Percentiles rank a stretch among this genome's conserved stretches.
These are phyloP conservation scores for Leptopilina drosophilae DNA, from an alignment of 2,888 invertebrate species.

Conservation along the genomic window DNA sequence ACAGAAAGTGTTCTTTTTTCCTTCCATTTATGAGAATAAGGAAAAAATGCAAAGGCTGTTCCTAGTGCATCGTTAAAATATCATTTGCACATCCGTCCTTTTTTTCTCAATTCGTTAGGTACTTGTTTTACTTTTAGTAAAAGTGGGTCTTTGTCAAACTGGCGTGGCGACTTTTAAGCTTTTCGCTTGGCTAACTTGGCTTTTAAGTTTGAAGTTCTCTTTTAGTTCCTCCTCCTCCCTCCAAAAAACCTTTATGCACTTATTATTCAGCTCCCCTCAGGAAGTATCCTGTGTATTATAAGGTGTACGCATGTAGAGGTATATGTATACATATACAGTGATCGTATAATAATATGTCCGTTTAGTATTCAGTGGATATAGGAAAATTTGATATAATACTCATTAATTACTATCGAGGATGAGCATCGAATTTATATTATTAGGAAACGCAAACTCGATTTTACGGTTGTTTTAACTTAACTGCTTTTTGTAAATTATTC, in stretches of 20 bases:
- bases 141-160: constrained; percentile 33
- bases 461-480: too few relatives aligned
- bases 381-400: too few relatives aligned
- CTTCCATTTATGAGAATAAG: too few relatives aligned
- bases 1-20: too few relatives aligned
- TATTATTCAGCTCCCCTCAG: constrained; percentile 25
- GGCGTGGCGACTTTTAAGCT: constrained; percentile 37
- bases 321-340: constrained; percentile 1
- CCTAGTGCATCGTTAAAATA: constrained; percentile 29
- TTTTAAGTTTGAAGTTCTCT: constrained; percentile 12
- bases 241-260: background rate
- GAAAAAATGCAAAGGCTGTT: constrained; percentile 7
- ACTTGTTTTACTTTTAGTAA: background rate
- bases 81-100: constrained; percentile 28
- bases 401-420: too few relatives aligned
- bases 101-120: background rate
- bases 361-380: background rate
- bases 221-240: background rate
- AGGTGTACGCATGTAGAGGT: background rate
- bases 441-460: too few relatives aligned
- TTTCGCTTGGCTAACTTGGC: constrained; percentile 35
- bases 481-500: too few relatives aligned
- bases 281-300: constrained; percentile 1
- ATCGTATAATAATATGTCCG: background rate
- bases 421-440: too few relatives aligned